These are phyloP conservation scores for Scleropages formosus DNA, from an alignment of 2,797 vertebrate species.

Conservation along the genomic window DNA sequence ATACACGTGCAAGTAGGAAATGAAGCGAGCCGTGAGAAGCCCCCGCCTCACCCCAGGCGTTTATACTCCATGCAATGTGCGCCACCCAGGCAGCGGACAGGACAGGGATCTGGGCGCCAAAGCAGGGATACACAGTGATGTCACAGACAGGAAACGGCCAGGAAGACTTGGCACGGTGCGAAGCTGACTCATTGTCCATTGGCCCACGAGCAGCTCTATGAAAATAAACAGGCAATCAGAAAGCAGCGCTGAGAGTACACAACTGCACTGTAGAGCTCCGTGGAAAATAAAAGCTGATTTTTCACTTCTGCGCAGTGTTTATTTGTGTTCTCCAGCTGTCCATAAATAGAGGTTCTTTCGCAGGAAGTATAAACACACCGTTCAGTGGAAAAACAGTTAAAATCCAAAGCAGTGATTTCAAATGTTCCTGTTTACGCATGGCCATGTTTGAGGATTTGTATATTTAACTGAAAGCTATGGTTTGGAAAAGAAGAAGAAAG, in stretches of 20 bases:
- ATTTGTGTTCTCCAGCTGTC: slow-evolving; percentile 93
- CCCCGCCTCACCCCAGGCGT: slow-evolving; percentile 71
- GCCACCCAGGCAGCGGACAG: slow-evolving; percentile 96
- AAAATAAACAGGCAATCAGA: slow-evolving; percentile 99
- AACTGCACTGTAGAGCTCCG: slow-evolving; percentile 88
- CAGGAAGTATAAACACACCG: slow-evolving; percentile 92
- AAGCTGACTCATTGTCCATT: slow-evolving; percentile 83
- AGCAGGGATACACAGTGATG: slow-evolving; percentile 90
- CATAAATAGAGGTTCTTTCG: slow-evolving; percentile 93
- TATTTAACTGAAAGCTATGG: slow-evolving; percentile 51
- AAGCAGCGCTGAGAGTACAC: slow-evolving; percentile 84
- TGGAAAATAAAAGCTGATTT: slow-evolving; percentile 95
- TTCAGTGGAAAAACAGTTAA: slow-evolving; percentile 83
- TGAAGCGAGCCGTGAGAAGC: slow-evolving; percentile 71
- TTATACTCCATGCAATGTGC: slow-evolving; percentile 79
- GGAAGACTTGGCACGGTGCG: slow-evolving; percentile 88
- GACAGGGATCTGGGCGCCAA: slow-evolving; percentile 85
- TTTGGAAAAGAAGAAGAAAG: slow-evolving; percentile 45
- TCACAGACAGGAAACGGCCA: slow-evolving; percentile 91
- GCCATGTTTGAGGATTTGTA: slow-evolving; percentile 82
- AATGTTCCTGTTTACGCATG: slow-evolving; percentile 93
- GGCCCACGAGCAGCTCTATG: slow-evolving; percentile 84
- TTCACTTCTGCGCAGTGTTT: slow-evolving; percentile 87
- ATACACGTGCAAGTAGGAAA: slow-evolving; percentile 74
- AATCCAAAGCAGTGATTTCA: slow-evolving; percentile 79